phyloP scores from a whole-genome alignment of 1,140 invertebrate species.

The Tetraneura akinire region DNA sequence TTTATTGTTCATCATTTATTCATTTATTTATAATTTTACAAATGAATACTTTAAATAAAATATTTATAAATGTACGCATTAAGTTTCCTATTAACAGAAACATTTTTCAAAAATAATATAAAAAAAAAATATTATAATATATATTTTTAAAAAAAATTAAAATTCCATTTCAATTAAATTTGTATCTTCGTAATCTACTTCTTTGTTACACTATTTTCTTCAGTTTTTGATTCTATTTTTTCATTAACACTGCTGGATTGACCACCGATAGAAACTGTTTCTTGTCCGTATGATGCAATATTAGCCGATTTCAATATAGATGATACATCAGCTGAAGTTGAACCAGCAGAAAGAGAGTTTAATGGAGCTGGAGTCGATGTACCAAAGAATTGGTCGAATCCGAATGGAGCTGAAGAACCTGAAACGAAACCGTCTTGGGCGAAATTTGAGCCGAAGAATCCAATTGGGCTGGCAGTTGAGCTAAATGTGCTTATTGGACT shows the following conservation, averaged over 20 bases:
- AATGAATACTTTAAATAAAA: slow-evolving; percentile 12
- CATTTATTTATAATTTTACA: slow-evolving; percentile 9
- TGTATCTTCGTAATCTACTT: slow-evolving; percentile 1
- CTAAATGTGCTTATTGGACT: slow-evolving; percentile 16
- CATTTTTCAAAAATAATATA: slow-evolving; percentile 8
- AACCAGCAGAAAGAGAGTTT: neutral
- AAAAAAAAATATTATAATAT: slow-evolving; percentile 12
- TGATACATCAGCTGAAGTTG: neutral
- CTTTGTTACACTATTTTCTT: neutral
- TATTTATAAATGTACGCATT: neutral
- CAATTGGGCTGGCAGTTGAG: neutral
- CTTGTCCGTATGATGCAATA: neutral
- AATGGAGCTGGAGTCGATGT: slow-evolving; percentile 39
- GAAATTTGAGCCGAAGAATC: slow-evolving; percentile 3
- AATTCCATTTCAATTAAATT: neutral
- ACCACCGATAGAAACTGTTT: slow-evolving; percentile 15
- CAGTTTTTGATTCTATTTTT: slow-evolving; percentile 28
- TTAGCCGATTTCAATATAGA: neutral
- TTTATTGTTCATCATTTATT: slow-evolving; percentile 1
- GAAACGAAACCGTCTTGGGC: slow-evolving; percentile 3
- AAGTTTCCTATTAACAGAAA: neutral
- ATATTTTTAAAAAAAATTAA: neutral
- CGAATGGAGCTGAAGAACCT: slow-evolving; percentile 25
- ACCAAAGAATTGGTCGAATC: slow-evolving; percentile 10
- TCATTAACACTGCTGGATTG: neutral